Base-by-base conservation (phyloP, 2,797 vertebrate genomes). In the Pelochelys cantorii region DNA sequence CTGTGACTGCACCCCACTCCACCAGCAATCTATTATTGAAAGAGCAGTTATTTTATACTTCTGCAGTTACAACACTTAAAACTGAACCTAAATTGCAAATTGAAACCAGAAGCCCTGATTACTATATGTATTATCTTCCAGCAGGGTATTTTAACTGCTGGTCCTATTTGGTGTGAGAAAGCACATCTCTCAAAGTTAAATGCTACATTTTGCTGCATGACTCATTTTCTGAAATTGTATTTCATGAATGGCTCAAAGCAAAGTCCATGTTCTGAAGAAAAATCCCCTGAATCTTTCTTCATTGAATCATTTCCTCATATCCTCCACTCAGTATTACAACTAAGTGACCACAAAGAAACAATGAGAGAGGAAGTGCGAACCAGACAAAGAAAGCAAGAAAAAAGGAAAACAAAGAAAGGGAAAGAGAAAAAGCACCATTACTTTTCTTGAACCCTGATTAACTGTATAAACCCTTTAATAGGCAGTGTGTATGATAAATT, bases 121-220 rank as follows among this genome's bases (percentile, higher is more conserved):
- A 62, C 17, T 42, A 71, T 4, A 14, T 87, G 90, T 48, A 87
- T 42, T 53, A 27, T 88, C 77, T 86, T 94, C 78, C 81, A 83
- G 65, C 93, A 55, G 37, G 92, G 85, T 18, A 71, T 6, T 90
- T 2, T 23, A n/a, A 57, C 18, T 77, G 59, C 5, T 68, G 62
- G 52, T 80, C 85, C 87, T 68, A 34, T 93, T 79, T 80, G 56
- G 81, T 68, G 53, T 5, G 17, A 95, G 75, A 29, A 88, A 92
- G 27, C 22, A 29, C 17, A 15, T 4, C 25, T 14, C 31, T 4
- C 2, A 31, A 77, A 14, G 27, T 3, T 27, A 59, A 78, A 77
- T 25, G 2, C 62, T 81, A 22, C 18, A 31, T 78, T 80, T 89
- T 91, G 18, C 22, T 8, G 13, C 15, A 31, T 5, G 10, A 13